These are phyloP conservation scores for Trissolcus basalis DNA, from an alignment of 1,140 invertebrate genomes.

Conservation along the genomic window DNA sequence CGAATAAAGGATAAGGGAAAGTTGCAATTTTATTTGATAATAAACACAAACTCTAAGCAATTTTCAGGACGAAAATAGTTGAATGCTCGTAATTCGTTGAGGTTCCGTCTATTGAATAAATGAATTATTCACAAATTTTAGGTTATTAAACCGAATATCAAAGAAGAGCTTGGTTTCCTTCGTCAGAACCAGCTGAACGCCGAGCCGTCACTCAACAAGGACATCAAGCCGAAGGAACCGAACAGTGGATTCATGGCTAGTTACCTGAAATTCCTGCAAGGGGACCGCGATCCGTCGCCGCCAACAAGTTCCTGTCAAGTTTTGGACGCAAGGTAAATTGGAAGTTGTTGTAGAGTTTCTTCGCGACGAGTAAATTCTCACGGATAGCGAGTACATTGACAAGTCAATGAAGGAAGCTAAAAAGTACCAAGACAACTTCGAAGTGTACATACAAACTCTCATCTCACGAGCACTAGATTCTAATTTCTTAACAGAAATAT, in stretches of 20 bases:
- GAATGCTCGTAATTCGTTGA: too few species aligned
- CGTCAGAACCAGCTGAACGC: slow-evolving; percentile 62
- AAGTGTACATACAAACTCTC: slow-evolving; percentile 92
- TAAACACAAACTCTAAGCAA: too few species aligned
- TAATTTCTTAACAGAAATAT: slow-evolving; percentile 91
- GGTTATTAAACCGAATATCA: slow-evolving; percentile 89
- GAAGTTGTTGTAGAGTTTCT: slow-evolving; percentile 89
- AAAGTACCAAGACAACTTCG: slow-evolving; percentile 89
- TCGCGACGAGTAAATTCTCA: slow-evolving; percentile 82
- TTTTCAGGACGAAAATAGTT: too few species aligned
- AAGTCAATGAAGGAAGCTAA: slow-evolving; percentile 85
- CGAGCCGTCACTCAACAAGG: slow-evolving; percentile 49
- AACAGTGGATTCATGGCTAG: slow-evolving; percentile 89
- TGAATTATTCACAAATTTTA: slow-evolving; percentile 71
- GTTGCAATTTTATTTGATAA: too few species aligned
- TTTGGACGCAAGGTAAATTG: slow-evolving; percentile 82
- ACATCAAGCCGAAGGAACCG: slow-evolving; percentile 78
- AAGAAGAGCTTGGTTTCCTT: slow-evolving; percentile 88
- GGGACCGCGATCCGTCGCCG: slow-evolving; percentile 86
- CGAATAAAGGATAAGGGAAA: too few species aligned
- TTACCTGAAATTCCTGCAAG: slow-evolving; percentile 89
- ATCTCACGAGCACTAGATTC: slow-evolving; percentile 92
- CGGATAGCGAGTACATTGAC: slow-evolving; percentile 84
- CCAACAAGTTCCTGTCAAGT: slow-evolving; percentile 85
- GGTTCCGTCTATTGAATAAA: background rate